Percentiles rank a stretch among this genome's conserved stretches.
Conservation (phyloP, 2,888 invertebrate species). For the Sepioteuthis lessoniana region DNA sequence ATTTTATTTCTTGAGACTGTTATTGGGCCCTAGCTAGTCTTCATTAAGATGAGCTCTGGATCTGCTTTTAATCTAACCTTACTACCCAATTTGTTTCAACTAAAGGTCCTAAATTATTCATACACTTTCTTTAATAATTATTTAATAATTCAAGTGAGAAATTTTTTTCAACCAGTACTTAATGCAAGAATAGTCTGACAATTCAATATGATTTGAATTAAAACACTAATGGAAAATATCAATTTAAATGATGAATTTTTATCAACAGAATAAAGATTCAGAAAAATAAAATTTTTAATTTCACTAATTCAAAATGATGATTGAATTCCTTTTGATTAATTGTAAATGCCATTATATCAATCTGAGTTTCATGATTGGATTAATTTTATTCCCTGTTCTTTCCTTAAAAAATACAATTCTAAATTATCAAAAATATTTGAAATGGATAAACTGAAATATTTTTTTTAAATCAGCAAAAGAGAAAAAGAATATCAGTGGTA, state of each 20-base stretch:
- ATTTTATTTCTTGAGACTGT: too few species aligned
- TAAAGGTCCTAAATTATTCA: too few species aligned
- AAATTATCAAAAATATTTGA: background rate
- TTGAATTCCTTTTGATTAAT: conserved; percentile 14
- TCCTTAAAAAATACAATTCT: background rate
- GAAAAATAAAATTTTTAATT: background rate
- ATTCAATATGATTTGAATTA: background rate
- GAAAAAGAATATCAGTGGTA: too few species aligned
- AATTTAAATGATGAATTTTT: conserved; percentile 33
- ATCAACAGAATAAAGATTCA: background rate
- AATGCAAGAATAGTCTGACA: too few species aligned
- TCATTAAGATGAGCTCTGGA: too few species aligned
- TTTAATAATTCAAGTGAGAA: too few species aligned
- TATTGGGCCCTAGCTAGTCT: too few species aligned
- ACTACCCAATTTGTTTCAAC: too few species aligned
- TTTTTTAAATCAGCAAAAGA: background rate
- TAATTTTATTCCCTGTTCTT: background rate
- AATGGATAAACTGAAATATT: background rate
- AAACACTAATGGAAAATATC: conserved; percentile 1
- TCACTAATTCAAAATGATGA: background rate
- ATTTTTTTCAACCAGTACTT: too few species aligned
- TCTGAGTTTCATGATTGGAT: background rate
- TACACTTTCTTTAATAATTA: too few species aligned
- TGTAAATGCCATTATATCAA: background rate
- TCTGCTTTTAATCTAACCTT: too few species aligned